Percentiles rank a stretch among this genome's conserved stretches.
Conservation (phyloP, 2,113 vertebrate species). For the Mobula birostris region DNA sequence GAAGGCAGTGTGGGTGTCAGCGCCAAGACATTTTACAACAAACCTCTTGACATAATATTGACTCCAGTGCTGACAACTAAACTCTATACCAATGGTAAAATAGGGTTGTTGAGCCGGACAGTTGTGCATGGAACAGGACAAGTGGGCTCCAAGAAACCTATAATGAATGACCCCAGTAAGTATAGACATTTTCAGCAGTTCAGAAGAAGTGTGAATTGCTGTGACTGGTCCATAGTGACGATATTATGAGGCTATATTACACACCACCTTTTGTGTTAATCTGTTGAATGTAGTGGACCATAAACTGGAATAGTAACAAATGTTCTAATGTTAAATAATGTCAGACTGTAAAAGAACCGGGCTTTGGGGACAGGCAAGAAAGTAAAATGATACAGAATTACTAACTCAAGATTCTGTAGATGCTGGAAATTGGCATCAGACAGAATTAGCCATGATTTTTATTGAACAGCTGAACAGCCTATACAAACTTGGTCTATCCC, state of each 20-base stretch:
- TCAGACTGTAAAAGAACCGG: too few relatives aligned
- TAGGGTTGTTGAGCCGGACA: slow-evolving; percentile 53
- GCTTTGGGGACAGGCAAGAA: too few relatives aligned
- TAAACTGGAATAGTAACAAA: neutral
- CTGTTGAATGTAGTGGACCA: neutral
- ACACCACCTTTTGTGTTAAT: too few relatives aligned
- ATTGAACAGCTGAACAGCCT: neutral
- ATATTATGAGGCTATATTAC: neutral
- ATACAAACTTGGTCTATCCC: neutral
- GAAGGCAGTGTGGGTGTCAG: slow-evolving; percentile 57
- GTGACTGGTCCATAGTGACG: neutral
- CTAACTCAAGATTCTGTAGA: too few relatives aligned
- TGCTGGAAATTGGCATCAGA: too few relatives aligned
- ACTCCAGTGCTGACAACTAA: slow-evolving; percentile 48
- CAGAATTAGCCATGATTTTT: neutral
- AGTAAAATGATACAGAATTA: too few relatives aligned
- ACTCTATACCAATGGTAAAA: slow-evolving; percentile 59
- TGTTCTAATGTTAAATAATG: too few relatives aligned
- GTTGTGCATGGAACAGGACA: slow-evolving; percentile 57
- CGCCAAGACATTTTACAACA: slow-evolving; percentile 71
- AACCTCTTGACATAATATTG: slow-evolving; percentile 57
- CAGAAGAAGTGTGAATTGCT: too few relatives aligned
- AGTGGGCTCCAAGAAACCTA: slow-evolving; percentile 54
- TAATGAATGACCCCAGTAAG: slow-evolving; percentile 91
- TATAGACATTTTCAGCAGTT: slow-evolving; percentile 39